These are phyloP conservation scores for Hyposoter didymator DNA, from an alignment of 2,888 invertebrate species.

Conservation along the genomic window DNA sequence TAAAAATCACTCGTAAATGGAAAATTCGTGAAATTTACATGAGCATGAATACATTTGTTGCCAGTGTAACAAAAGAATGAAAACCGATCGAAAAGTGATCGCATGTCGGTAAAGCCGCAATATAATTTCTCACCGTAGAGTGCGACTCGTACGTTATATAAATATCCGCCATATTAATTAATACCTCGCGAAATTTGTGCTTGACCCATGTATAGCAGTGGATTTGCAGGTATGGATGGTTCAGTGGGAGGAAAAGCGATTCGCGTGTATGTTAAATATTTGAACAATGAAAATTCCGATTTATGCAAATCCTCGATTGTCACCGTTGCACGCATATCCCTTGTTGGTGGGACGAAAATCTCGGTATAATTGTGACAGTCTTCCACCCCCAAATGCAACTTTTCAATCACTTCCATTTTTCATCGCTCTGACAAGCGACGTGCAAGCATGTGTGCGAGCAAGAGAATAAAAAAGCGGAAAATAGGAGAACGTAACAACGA, in stretches of 20 bases:
- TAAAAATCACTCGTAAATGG: background rate
- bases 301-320: constrained; percentile 58
- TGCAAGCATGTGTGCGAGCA: background rate
- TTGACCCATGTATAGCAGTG: constrained; percentile 17
- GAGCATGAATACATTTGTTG: background rate
- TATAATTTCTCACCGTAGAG: constrained; percentile 20
- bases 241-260: constrained; percentile 63
- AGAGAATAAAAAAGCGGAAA: constrained; percentile 19
- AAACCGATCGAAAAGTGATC: constrained; percentile 14
- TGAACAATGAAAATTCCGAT: constrained; percentile 67
- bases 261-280: constrained; percentile 69
- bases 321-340: constrained; percentile 12
- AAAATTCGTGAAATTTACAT: background rate
- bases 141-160: constrained; percentile 26
- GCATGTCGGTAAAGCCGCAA: background rate
- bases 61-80: background rate
- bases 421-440: constrained; percentile 40
- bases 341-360: constrained; percentile 49
- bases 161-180: constrained; percentile 67
- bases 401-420: constrained; percentile 36
- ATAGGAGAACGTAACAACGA: constrained; percentile 21
- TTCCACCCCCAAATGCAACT: constrained; percentile 28
- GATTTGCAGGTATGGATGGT: constrained; percentile 26
- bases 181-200: constrained; percentile 54
- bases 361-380: constrained; percentile 58